phyloP scores from a whole-genome alignment of 2,888 invertebrate genomes.

The Epicampocera succincta region DNA sequence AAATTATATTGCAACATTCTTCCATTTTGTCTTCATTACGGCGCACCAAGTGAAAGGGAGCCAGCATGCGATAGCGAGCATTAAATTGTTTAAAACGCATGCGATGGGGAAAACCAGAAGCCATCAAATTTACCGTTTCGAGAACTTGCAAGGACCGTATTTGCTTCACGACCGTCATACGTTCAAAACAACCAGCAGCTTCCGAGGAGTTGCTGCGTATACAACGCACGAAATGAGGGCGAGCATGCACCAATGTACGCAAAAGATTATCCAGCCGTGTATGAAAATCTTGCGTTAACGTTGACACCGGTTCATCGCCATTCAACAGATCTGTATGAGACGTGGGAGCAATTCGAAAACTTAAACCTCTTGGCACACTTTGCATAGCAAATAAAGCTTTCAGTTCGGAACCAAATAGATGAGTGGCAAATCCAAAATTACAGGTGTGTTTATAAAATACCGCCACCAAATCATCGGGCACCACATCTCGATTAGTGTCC shows the following conservation, averaged over 20 bases:
- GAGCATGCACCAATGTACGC: slow-evolving; percentile 94
- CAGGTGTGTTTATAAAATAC: slow-evolving; percentile 96
- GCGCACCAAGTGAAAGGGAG: slow-evolving; percentile 87
- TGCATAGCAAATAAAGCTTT: slow-evolving; percentile 90
- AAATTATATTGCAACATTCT: slow-evolving; percentile 89
- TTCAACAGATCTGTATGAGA: slow-evolving; percentile 91
- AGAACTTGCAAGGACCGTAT: slow-evolving; percentile 94
- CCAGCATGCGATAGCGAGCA: slow-evolving; percentile 91
- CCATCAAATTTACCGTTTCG: slow-evolving; percentile 97
- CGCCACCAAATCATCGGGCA: slow-evolving; percentile 94
- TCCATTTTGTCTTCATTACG: slow-evolving; percentile 87
- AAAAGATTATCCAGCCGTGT: slow-evolving; percentile 95
- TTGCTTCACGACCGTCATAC: slow-evolving; percentile 91
- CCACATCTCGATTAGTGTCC: slow-evolving; percentile 94
- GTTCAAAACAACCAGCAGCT: slow-evolving; percentile 91
- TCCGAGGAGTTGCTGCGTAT: slow-evolving; percentile 93
- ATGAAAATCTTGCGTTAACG: slow-evolving; percentile 97
- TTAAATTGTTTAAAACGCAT: slow-evolving; percentile 97
- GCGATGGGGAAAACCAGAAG: slow-evolving; percentile 95
- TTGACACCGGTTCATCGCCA: slow-evolving; percentile 92
- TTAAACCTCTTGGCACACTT: slow-evolving; percentile 88
- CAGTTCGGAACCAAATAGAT: slow-evolving; percentile 95
- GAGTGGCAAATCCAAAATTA: slow-evolving; percentile 98
- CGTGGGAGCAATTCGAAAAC: slow-evolving; percentile 94
- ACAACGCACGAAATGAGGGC: slow-evolving; percentile 97